phyloP scores from a whole-genome alignment of 2,113 vertebrate genomes.

The Scolopax mira region DNA sequence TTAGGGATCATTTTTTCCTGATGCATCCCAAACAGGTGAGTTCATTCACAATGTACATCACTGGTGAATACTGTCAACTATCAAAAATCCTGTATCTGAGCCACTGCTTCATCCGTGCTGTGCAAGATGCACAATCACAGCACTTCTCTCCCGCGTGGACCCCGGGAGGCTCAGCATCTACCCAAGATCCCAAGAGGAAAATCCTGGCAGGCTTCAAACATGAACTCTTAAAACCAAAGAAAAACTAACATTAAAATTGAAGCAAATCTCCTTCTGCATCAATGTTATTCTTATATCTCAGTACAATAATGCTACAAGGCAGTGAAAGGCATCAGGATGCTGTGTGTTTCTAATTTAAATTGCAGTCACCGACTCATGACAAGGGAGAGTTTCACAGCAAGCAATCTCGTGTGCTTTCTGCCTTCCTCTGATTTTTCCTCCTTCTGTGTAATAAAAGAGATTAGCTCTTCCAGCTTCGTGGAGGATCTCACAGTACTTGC shows the following conservation, averaged over 20 bases:
- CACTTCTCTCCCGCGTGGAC: accelerated
- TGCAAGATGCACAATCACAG: not conserved
- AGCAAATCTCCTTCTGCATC: not conserved
- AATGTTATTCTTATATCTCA: not conserved
- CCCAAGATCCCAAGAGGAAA: not conserved
- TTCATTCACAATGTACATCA: not conserved
- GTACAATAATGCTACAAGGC: not conserved
- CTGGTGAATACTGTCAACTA: not conserved
- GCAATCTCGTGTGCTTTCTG: not conserved
- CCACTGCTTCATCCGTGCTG: not conserved
- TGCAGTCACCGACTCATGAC: not conserved
- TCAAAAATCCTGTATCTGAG: not conserved
- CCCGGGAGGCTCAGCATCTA: accelerated
- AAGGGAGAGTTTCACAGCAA: not conserved
- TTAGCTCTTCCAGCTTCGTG: not conserved
- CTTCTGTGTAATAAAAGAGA: not conserved
- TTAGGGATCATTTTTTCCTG: not conserved
- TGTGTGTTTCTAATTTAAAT: not conserved
- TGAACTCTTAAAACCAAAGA: not conserved
- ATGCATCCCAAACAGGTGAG: not conserved
- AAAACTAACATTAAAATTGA: not conserved
- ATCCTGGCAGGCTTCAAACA: not conserved
- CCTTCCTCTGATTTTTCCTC: not conserved
- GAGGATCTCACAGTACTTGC: not conserved
- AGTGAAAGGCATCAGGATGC: not conserved